phyloP scores from a whole-genome alignment of 2,113 vertebrate genomes.

The Centropus bengalensis region DNA sequence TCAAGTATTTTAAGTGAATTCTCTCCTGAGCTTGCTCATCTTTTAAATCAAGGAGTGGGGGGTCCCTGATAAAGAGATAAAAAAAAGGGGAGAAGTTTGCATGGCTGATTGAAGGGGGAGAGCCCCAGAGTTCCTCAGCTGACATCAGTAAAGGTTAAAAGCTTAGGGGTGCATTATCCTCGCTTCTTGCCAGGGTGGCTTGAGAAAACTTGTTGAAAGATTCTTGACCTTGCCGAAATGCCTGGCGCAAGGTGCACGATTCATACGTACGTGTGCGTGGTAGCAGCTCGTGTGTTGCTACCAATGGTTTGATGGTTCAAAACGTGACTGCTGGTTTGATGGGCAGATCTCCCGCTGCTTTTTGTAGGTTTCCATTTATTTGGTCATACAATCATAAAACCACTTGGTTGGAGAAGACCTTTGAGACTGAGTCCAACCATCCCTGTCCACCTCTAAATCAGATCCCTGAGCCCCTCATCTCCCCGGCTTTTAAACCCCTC shows the following conservation, averaged over 20 bases:
- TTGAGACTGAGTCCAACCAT: too few relatives aligned
- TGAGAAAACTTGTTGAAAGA: background rate
- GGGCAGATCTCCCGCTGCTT: background rate
- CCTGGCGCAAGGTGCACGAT: background rate
- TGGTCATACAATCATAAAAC: background rate
- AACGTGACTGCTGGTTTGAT: background rate
- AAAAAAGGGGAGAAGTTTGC: background rate
- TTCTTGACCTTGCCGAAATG: background rate
- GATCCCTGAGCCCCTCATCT: too few relatives aligned
- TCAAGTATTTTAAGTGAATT: background rate
- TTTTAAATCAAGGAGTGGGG: background rate
- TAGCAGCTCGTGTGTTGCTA: background rate
- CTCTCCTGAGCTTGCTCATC: background rate
- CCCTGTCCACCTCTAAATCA: too few relatives aligned
- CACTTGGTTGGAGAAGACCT: too few relatives aligned
- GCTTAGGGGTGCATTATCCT: background rate
- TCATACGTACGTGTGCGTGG: rapidly evolving
- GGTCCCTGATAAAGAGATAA: background rate
- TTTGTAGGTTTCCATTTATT: background rate
- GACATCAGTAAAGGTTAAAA: background rate
- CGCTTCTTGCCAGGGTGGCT: background rate
- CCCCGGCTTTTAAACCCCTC: too few relatives aligned
- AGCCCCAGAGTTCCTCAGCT: background rate
- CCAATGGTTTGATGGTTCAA: background rate
- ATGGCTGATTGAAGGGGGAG: background rate